Percentiles rank a stretch among this genome's conserved stretches.
Evolutionary conservation across 2,888 invertebrate genomes (phyloP).

Genomic region (Drosophila stalkeri): DNA sequence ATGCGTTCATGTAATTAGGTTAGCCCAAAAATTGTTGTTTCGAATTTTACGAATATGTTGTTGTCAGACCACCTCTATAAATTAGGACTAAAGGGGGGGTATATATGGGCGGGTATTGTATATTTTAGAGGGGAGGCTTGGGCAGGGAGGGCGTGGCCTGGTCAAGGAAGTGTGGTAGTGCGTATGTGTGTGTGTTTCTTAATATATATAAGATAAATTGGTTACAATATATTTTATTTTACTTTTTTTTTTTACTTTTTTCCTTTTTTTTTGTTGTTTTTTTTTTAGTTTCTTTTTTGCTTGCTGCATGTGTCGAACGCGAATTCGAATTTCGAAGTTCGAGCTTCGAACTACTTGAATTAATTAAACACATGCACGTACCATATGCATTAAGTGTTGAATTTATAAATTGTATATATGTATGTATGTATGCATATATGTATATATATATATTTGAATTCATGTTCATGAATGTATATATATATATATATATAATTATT

Average conservation of each 20-base stretch:
- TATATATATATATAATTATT: conserved; percentile 23
- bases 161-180: conserved; percentile 24
- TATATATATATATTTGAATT: conserved; percentile 28
- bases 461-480: conserved; percentile 35
- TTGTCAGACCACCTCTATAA: conserved; percentile 60
- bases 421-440: conserved; percentile 5
- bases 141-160: conserved; percentile 8
- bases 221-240: conserved; percentile 60
- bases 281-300: conserved; percentile 2
- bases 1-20: conserved; percentile 15
- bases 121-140: background rate
- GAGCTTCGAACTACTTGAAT: conserved; percentile 25
- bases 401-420: conserved; percentile 11
- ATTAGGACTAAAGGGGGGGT: conserved; percentile 39
- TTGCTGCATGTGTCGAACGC: conserved; percentile 28
- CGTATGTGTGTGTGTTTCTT: conserved; percentile 40
- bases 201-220: conserved; percentile 73
- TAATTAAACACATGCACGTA: conserved; percentile 29
- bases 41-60: conserved; percentile 39
- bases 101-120: conserved; percentile 7
- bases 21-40: conserved; percentile 20
- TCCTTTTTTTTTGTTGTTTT: conserved; percentile 8
- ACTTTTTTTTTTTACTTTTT: conserved; percentile 21
- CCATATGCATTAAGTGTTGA: conserved; percentile 12
- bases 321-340: conserved; percentile 31